Evolutionary conservation across 2,113 vertebrate species (phyloP), one percentile per base, ranked within the genome.

Genomic region (Rhynchomys soricoides): DNA sequence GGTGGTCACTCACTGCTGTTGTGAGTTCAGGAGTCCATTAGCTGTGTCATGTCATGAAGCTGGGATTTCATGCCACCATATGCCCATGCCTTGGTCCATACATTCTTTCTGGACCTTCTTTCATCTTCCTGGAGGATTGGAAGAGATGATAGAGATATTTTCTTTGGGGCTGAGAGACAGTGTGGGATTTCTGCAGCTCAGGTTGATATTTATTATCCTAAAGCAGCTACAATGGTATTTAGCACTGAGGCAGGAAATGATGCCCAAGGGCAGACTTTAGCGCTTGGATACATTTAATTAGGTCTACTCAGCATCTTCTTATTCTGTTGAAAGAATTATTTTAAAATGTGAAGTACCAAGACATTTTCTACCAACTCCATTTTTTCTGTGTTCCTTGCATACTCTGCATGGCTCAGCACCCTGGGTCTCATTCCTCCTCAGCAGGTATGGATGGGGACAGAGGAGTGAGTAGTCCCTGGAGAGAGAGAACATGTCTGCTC

Each of bases 161-260:
- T 24, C 37, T 57, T 26, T 40, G 40, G 37, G 79, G 52, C 5
- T 40, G 55, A 40, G 52, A 55, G n/a, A 40, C 45, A 89, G 31
- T 45, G 12, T 85, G 48, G 17, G 12, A 6, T 73, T 87, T 85
- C 70, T 97, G 40, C 75, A 50, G 62, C 21, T 81, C 37, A 55
- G 45, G 11, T 81, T 62, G 89, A 66, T 89, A 48, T 92, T 92
- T 82, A 37, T 64, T 92, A 43, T 86, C 57, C 21, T 73, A 86
- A 90, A 34, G 13, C 12, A 93, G 40, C 43, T 73, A 37, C 4
- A 37, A 15, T 48, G 52, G 45, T 48, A 81, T 73, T 83, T 48
- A 85, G 50, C 37, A 7, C 55, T 40, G 10, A 37, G 57, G 40
- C 13, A 68, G 82, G 91, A 95, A 88, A 73, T 86, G n/a, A 34